Percentiles rank a stretch among this genome's conserved stretches.
These are phyloP conservation scores for Nothoprocta perdicaria DNA, from an alignment of 2,113 vertebrate genomes.

Conservation along the genomic window DNA sequence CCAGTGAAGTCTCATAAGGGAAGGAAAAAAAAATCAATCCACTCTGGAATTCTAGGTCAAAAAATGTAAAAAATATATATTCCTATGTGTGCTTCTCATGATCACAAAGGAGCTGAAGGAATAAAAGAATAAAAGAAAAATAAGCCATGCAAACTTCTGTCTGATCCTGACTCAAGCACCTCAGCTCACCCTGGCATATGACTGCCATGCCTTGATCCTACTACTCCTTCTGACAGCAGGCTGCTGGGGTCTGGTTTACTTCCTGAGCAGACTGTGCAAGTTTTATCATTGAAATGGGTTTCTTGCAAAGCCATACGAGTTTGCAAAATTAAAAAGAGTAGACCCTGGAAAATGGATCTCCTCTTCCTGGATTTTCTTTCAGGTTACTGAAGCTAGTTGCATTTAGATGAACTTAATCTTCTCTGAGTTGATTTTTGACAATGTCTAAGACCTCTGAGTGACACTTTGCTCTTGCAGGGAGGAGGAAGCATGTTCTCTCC, in stretches of 20 bases:
- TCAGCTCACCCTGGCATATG: not conserved
- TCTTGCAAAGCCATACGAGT: not conserved
- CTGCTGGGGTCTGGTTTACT: not conserved
- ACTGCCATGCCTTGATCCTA: not conserved
- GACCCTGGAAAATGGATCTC: not conserved
- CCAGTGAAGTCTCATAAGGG: not conserved
- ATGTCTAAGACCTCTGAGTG: rapidly evolving
- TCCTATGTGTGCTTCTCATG: not conserved
- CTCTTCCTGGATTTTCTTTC: not conserved
- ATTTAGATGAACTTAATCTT: not conserved
- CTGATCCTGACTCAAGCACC: not conserved
- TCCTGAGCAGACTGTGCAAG: not conserved
- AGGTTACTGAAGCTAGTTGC: not conserved
- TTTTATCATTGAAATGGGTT: not conserved
- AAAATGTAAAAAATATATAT: not conserved
- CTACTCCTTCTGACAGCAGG: not conserved
- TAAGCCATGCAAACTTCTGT: not conserved
- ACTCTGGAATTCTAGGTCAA: not conserved
- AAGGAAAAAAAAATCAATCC: not conserved
- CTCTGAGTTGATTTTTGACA: not conserved
- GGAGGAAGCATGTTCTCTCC: rapidly evolving
- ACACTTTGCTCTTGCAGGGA: not conserved
- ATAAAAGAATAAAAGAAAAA: not conserved
- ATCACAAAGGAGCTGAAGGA: not conserved
- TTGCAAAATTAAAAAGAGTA: not conserved